A percentile compares a stretch with the other conserved stretches of the same genome.
Conservation (phyloP, 2,888 invertebrate genomes). For the Tortricodes alternella region DNA sequence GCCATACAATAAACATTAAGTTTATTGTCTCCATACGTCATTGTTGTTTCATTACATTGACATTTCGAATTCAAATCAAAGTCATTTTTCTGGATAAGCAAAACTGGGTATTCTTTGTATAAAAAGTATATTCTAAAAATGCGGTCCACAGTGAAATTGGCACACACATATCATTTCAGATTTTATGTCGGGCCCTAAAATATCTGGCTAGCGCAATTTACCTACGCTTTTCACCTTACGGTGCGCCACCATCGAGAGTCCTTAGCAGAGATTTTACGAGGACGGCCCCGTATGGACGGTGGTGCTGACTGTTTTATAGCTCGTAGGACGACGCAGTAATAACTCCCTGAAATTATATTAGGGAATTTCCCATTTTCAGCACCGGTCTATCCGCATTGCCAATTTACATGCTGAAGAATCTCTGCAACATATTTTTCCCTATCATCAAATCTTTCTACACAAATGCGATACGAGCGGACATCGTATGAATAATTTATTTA, state of each 20-base stretch:
- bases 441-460: constrained; percentile 59
- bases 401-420: constrained; percentile 31
- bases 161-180: constrained; percentile 5
- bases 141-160: neutral
- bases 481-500: constrained; percentile 66
- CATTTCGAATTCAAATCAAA: constrained; percentile 12
- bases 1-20: constrained; percentile 21
- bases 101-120: neutral
- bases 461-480: constrained; percentile 50
- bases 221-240: constrained; percentile 47
- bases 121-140: neutral
- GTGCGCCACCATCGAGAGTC: constrained; percentile 49
- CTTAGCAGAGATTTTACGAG: constrained; percentile 63
- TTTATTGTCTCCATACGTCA: constrained; percentile 17
- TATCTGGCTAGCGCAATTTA: constrained; percentile 23
- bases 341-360: constrained; percentile 56
- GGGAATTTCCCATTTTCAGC: constrained; percentile 49
- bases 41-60: neutral
- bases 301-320: constrained; percentile 68
- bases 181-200: constrained; percentile 36
- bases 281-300: constrained; percentile 42
- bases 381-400: constrained; percentile 50
- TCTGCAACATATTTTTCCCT: constrained; percentile 49
- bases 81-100: constrained; percentile 5
- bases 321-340: constrained; percentile 48